Evolutionary conservation across 2,888 invertebrate genomes (phyloP).

Genomic region (Lithophane leautieri): DNA sequence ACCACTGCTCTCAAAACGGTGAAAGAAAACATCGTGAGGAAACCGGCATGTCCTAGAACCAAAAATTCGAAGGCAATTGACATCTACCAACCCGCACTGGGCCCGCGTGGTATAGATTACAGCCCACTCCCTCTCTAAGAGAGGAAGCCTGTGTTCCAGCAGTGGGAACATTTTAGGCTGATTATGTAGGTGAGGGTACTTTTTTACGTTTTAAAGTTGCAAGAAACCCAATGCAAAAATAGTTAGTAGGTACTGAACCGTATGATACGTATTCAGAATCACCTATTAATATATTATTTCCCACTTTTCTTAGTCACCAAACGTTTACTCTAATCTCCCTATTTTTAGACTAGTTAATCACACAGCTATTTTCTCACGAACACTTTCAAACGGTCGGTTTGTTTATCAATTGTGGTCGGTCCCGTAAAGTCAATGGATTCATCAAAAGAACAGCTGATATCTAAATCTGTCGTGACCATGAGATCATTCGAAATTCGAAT

Average conservation of each 20-base stretch:
- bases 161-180: no score
- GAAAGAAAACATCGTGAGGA: no score
- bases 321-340: conserved; percentile 15
- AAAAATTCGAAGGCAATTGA: no score
- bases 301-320: conserved; percentile 46
- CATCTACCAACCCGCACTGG: no score
- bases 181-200: no score
- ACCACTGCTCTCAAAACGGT: no score
- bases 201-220: no score
- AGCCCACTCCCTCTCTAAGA: no score
- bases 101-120: no score
- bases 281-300: conserved; percentile 22
- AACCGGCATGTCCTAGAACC: no score
- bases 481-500: conserved; percentile 69
- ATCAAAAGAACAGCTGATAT: conserved; percentile 76
- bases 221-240: not conserved
- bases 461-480: conserved; percentile 76
- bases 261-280: not conserved
- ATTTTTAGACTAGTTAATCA: conserved; percentile 44
- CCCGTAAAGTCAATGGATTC: conserved; percentile 63
- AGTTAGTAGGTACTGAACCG: not conserved
- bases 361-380: conserved; percentile 46
- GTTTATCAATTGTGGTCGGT: conserved; percentile 66
- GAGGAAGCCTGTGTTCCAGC: no score
- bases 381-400: conserved; percentile 37